These are phyloP conservation scores for Orthosia incerta DNA, from an alignment of 2,888 invertebrate species.

Conservation along the genomic window DNA sequence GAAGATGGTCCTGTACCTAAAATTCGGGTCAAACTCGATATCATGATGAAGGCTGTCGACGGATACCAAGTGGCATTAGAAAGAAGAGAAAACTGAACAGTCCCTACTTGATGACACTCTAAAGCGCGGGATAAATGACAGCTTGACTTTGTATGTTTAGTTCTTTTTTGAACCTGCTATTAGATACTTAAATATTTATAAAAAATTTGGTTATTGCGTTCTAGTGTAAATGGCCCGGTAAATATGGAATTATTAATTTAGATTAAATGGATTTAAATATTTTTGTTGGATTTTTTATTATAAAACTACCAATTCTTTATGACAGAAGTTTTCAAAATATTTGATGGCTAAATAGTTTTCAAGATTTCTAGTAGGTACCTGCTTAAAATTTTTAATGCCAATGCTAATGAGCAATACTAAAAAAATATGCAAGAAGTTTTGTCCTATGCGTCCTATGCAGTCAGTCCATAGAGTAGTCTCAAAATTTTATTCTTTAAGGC, in stretches of 20 bases:
- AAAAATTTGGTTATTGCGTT: conserved; percentile 13
- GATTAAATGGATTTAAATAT: conserved; percentile 3
- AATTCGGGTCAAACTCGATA: conserved; percentile 81
- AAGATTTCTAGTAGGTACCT: background rate
- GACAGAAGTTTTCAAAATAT: background rate
- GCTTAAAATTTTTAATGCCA: conserved; percentile 4
- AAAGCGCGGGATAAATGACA: conserved; percentile 5
- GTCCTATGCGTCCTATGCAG: too few species aligned
- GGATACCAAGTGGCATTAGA: conserved; percentile 79
- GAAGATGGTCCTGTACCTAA: conserved; percentile 75
- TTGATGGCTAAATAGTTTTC: background rate
- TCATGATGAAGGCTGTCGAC: conserved; percentile 87
- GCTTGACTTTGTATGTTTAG: background rate
- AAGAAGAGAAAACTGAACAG: conserved; percentile 62
- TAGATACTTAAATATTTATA: background rate
- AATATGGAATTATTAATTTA: conserved; percentile 8
- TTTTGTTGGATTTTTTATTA: conserved; percentile 16
- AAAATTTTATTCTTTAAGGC: too few species aligned
- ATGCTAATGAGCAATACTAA: conserved; percentile 17
- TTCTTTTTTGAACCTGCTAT: background rate
- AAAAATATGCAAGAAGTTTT: background rate
- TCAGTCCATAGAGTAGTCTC: too few species aligned
- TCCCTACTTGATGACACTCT: too few species aligned
- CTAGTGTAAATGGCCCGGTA: conserved; percentile 20
- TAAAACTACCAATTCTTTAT: background rate